A percentile compares a stretch with the other conserved stretches of the same genome.
Evolutionary conservation across 2,888 invertebrate genomes (phyloP).

Genomic region (Mimumesa dahlbomi): DNA sequence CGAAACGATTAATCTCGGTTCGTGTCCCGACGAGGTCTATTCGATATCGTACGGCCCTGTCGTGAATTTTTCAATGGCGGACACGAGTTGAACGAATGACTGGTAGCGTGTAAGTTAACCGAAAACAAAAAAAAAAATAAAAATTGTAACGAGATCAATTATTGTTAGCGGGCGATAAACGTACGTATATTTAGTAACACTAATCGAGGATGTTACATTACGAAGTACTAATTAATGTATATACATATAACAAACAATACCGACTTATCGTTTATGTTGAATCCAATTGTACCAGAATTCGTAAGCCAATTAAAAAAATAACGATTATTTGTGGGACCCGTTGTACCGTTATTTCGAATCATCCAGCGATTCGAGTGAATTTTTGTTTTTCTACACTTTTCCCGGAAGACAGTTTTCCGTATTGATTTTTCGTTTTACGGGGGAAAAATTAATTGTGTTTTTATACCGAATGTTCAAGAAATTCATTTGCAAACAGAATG

Average conservation of each 20-base stretch:
- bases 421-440: too few relatives aligned
- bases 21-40: neutral
- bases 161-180: slow-evolving; percentile 65
- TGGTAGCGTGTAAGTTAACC: slow-evolving; percentile 64
- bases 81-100: slow-evolving; percentile 59
- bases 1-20: slow-evolving; percentile 19
- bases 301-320: slow-evolving; percentile 68
- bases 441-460: too few relatives aligned
- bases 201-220: slow-evolving; percentile 66
- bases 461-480: too few relatives aligned
- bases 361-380: neutral
- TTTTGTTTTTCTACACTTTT: too few relatives aligned
- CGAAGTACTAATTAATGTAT: slow-evolving; percentile 68
- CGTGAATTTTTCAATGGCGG: slow-evolving; percentile 7
- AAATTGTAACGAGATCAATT: slow-evolving; percentile 66
- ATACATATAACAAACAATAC: slow-evolving; percentile 56
- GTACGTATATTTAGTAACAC: slow-evolving; percentile 58
- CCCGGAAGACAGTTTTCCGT: too few relatives aligned
- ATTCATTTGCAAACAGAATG: too few relatives aligned
- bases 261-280: slow-evolving; percentile 68
- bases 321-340: slow-evolving; percentile 66
- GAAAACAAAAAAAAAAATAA: too few relatives aligned
- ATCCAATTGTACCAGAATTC: slow-evolving; percentile 72
- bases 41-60: neutral
- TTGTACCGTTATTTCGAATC: neutral